phyloP scores from a whole-genome alignment of 1,140 invertebrate species.

The Temnothorax nylanderi region DNA sequence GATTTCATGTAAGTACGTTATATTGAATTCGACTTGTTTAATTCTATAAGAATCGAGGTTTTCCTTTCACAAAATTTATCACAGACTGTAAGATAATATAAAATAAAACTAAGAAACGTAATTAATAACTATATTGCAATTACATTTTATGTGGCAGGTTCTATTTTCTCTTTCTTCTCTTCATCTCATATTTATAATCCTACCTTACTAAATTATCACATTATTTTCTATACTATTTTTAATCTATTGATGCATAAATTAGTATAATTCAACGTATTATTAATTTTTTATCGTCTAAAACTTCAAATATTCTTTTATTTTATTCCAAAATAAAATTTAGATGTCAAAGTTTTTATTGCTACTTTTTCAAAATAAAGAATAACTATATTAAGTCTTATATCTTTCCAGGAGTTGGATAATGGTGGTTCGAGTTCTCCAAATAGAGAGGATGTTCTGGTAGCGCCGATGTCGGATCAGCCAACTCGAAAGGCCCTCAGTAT shows the following conservation, averaged over 20 bases:
- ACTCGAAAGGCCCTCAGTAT: constrained; percentile 90
- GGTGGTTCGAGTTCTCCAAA: constrained; percentile 87
- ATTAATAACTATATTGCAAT: constrained; percentile 27
- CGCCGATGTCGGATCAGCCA: constrained; percentile 93
- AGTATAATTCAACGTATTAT: background rate
- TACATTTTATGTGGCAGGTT: background rate
- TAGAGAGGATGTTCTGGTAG: constrained; percentile 88
- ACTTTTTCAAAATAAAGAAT: constrained; percentile 19
- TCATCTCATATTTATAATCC: background rate
- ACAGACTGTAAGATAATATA: background rate
- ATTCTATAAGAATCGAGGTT: background rate
- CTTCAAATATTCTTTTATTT: background rate
- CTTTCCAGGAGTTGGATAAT: constrained; percentile 88
- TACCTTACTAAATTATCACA: background rate
- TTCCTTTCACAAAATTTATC: background rate
- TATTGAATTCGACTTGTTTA: background rate
- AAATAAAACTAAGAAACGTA: background rate
- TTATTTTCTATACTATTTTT: background rate
- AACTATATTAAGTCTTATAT: constrained; percentile 69
- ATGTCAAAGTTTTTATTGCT: background rate
- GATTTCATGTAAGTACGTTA: constrained; percentile 74
- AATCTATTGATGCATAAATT: background rate
- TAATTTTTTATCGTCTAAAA: background rate
- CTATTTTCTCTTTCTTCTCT: background rate
- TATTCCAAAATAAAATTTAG: background rate